Evolutionary conservation across 2,797 vertebrate species (phyloP).

Genomic region (Acomys russatus): DNA sequence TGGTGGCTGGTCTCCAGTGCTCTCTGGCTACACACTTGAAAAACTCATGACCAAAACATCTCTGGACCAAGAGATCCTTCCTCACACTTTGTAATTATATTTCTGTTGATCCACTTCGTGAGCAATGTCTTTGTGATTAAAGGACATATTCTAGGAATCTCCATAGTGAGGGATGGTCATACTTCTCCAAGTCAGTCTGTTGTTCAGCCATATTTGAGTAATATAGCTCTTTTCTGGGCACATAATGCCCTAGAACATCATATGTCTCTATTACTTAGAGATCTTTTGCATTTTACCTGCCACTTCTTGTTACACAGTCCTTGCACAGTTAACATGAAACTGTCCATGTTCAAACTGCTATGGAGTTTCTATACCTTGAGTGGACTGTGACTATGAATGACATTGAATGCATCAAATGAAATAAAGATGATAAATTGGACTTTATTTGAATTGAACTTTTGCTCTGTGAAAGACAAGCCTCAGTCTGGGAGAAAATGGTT

Average conservation of each 20-base stretch:
- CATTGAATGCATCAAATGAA: neutral
- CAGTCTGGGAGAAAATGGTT: conserved; percentile 11
- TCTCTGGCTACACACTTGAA: neutral
- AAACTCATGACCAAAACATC: neutral
- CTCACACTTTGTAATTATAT: neutral
- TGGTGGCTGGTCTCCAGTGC: neutral
- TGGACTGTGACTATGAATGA: neutral
- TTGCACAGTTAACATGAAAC: neutral
- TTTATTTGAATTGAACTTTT: neutral
- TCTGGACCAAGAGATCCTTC: neutral
- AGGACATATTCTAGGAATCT: neutral
- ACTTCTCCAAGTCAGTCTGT: neutral
- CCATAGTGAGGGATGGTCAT: rapidly evolving
- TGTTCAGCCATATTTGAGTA: neutral
- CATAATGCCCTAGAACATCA: too few relatives aligned
- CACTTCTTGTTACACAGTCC: neutral
- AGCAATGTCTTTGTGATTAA: neutral
- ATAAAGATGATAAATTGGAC: neutral
- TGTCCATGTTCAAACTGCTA: neutral
- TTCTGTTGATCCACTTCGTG: neutral
- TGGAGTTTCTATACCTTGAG: neutral
- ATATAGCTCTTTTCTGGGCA: rapidly evolving
- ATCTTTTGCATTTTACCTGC: neutral
- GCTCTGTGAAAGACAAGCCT: neutral
- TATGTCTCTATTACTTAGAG: neutral